Conservation (phyloP, 1,140 invertebrate genomes). For the Calosoma granatense region DNA sequence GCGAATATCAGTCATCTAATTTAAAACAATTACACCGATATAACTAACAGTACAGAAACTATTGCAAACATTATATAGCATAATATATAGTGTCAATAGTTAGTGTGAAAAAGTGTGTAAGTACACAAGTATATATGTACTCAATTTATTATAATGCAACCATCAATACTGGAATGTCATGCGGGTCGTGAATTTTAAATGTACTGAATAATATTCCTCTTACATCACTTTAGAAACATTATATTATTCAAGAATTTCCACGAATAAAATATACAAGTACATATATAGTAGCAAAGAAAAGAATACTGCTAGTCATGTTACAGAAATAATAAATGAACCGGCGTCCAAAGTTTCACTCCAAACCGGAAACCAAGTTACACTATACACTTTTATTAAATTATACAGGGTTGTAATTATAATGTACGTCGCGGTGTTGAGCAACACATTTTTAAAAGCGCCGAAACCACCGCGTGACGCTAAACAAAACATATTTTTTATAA, state of each 20-base stretch:
- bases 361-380: background rate
- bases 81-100: too few relatives aligned
- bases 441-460: constrained; percentile 3
- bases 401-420: background rate
- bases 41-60: too few relatives aligned
- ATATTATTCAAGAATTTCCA: background rate
- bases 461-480: background rate
- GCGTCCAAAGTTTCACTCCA: background rate
- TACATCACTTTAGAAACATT: background rate
- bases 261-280: background rate
- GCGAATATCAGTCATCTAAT: too few relatives aligned
- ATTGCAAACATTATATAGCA: too few relatives aligned
- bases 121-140: too few relatives aligned
- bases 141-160: too few relatives aligned
- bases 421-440: background rate
- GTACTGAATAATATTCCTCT: background rate
- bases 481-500: constrained; percentile 1
- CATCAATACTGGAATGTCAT: too few relatives aligned
- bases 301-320: background rate
- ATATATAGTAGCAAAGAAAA: background rate
- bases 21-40: too few relatives aligned
- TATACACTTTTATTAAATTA: constrained; percentile 1
- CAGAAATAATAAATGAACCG: background rate
- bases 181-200: background rate
- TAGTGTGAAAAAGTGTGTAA: too few relatives aligned